phyloP scores from a whole-genome alignment of 1,140 invertebrate genomes.

The Colletes latitarsis region DNA sequence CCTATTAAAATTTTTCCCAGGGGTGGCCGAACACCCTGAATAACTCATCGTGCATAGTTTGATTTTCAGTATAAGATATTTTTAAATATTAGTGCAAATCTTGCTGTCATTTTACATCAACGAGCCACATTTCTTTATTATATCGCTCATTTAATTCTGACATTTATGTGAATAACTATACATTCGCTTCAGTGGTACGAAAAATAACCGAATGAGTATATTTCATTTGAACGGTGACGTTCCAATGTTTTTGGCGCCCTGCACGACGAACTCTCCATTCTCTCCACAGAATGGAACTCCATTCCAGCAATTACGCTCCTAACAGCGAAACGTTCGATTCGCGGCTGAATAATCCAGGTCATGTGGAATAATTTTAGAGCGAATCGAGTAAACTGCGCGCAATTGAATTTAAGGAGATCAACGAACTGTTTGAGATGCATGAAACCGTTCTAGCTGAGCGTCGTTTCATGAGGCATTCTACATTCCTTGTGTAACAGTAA shows the following conservation, averaged over 20 bases:
- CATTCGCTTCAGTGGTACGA: neutral
- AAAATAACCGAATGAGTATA: neutral
- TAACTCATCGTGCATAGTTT: too few relatives aligned
- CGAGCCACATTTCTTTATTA: too few relatives aligned
- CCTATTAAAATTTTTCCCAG: too few relatives aligned
- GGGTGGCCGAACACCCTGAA: too few relatives aligned
- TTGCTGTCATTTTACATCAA: too few relatives aligned
- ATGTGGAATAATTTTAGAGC: slow-evolving; percentile 42
- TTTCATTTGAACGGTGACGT: neutral
- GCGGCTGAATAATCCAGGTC: slow-evolving; percentile 36
- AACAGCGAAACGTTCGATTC: slow-evolving; percentile 27
- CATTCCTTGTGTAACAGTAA: neutral
- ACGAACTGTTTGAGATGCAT: slow-evolving; percentile 39
- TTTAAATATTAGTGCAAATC: too few relatives aligned
- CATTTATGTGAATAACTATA: neutral
- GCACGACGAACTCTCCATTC: neutral
- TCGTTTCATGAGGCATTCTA: slow-evolving; percentile 10
- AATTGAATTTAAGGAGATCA: slow-evolving; percentile 46
- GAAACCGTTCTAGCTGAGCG: slow-evolving; percentile 4
- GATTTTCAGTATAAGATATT: too few relatives aligned
- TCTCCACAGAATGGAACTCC: neutral
- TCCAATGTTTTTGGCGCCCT: slow-evolving; percentile 19
- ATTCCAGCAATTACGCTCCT: slow-evolving; percentile 21
- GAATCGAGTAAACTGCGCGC: slow-evolving; percentile 32
- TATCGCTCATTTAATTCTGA: too few relatives aligned